These are phyloP conservation scores for zebrafish (Danio rerio) DNA, from an alignment of 2,113 vertebrate species.

Conservation along the genomic window GRCz12tu NC_133194.1:7372001-7372500, in stretches of 20 bases:
- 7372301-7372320: not conserved
- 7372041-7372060: too few species aligned
- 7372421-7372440: slow-evolving; percentile 5
- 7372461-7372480: not conserved
- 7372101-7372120: not conserved
- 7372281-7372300: not conserved
- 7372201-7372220: not conserved
- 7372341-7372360: slow-evolving; percentile 35
- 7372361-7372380: not conserved
- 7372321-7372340: slow-evolving; percentile 13
- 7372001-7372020: too few species aligned
- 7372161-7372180: not conserved
- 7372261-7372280: slow-evolving; percentile 2
- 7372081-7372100: too few species aligned
- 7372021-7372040: too few species aligned
- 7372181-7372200: not conserved
- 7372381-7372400: not conserved
- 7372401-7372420: slow-evolving; percentile 17
- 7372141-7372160: not conserved
- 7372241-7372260: not conserved
- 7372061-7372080: too few species aligned
- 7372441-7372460: not conserved
- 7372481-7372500: not conserved
- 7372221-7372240: slow-evolving; percentile 14
- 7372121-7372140: not conserved